These are phyloP conservation scores for Halcyon smyrnensis DNA, from an alignment of 2,797 vertebrate genomes.

Conservation along the genomic window DNA sequence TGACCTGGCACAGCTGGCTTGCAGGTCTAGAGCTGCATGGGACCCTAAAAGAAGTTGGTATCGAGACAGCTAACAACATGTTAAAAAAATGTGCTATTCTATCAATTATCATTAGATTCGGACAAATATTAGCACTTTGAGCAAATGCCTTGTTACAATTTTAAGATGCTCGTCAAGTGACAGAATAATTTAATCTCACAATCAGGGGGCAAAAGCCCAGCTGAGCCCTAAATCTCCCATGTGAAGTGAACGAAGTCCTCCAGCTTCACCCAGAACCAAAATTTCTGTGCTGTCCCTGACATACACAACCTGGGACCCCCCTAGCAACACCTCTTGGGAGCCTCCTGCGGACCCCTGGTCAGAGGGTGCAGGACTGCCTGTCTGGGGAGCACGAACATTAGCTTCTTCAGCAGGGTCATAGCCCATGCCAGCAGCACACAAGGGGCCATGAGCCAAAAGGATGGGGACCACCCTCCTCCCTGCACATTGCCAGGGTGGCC, in stretches of 20 bases:
- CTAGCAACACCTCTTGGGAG: background rate
- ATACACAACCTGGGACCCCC: background rate
- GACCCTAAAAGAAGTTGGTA: background rate
- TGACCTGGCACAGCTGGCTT: rapidly evolving
- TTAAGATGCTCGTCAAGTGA: background rate
- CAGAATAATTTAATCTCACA: background rate
- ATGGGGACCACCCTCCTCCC: background rate
- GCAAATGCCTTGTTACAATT: background rate
- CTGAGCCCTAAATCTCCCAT: rapidly evolving
- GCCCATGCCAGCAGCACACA: rapidly evolving
- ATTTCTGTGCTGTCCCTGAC: background rate
- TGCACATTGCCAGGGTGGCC: rapidly evolving
- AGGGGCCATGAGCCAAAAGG: background rate
- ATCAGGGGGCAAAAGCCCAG: background rate
- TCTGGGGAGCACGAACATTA: background rate
- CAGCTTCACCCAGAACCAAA: background rate
- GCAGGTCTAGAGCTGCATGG: background rate
- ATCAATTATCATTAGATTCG: background rate
- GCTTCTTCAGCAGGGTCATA: background rate
- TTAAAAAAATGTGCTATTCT: background rate
- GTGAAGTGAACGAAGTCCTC: background rate
- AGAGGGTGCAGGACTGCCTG: background rate
- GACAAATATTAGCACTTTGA: background rate
- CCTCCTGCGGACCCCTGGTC: rapidly evolving
- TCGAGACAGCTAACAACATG: background rate